Percentiles rank a stretch among this genome's conserved stretches.
Conservation (phyloP, 2,888 invertebrate genomes). For the Apamea sordens region DNA sequence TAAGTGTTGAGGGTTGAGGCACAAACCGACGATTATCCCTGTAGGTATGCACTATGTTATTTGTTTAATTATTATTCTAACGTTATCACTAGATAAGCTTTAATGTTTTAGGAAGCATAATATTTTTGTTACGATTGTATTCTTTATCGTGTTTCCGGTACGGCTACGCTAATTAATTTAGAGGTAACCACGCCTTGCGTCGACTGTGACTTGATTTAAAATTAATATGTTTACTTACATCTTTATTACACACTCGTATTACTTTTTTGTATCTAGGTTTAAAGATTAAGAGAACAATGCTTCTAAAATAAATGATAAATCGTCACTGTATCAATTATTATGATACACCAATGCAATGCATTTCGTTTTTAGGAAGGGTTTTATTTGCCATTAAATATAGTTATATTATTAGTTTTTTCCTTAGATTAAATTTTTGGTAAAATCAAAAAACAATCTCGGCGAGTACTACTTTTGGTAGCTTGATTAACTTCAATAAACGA, state of each 20-base stretch:
- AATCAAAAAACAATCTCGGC: not conserved
- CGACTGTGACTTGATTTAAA: too few species aligned
- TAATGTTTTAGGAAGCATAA: not conserved
- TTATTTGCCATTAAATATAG: too few species aligned
- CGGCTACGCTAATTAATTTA: constrained; percentile 5
- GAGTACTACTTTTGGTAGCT: not conserved
- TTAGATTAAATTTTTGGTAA: not conserved
- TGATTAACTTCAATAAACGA: not conserved
- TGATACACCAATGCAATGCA: too few species aligned
- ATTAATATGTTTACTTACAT: too few species aligned
- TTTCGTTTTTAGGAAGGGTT: too few species aligned
- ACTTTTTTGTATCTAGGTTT: too few species aligned
- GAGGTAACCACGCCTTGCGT: constrained; percentile 2
- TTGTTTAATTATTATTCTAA: not conserved
- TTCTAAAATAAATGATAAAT: too few species aligned
- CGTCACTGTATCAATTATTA: too few species aligned
- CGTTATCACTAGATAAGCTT: not conserved
- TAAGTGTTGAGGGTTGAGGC: not conserved
- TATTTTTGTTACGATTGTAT: not conserved
- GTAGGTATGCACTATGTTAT: not conserved
- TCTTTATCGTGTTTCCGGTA: not conserved
- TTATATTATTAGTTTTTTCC: too few species aligned
- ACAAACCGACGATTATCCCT: not conserved
- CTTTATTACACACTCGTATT: too few species aligned
- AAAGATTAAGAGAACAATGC: too few species aligned